Evolutionary conservation across 1,140 invertebrate species (phyloP).

Genomic region (Leucophenga varia): DNA sequence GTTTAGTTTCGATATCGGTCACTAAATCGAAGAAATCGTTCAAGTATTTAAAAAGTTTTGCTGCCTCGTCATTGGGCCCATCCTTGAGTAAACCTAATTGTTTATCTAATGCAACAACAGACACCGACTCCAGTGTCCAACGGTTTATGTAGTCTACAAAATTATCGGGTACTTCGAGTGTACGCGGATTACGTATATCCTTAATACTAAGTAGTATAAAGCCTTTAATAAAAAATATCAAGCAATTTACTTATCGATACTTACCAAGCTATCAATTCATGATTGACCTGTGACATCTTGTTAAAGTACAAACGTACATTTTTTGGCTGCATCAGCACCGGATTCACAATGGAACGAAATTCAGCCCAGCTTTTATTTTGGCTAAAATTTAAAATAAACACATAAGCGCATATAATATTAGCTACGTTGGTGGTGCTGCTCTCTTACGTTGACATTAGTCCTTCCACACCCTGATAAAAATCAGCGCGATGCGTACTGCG

Average conservation of each 20-base stretch:
- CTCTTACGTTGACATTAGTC: conserved; percentile 25
- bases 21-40: conserved; percentile 63
- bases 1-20: conserved; percentile 61
- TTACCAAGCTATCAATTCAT: conserved; percentile 16
- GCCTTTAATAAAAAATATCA: background rate
- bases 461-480: conserved; percentile 28
- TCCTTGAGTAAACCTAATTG: conserved; percentile 43
- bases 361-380: conserved; percentile 11
- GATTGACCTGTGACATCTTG: conserved; percentile 12
- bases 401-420: background rate
- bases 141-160: conserved; percentile 68
- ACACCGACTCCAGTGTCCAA: conserved; percentile 72
- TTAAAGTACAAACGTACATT: conserved; percentile 10
- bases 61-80: conserved; percentile 9
- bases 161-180: conserved; percentile 60
- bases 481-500: conserved; percentile 22
- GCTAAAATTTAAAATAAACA: too few species aligned
- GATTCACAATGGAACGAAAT: conserved; percentile 16
- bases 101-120: conserved; percentile 64
- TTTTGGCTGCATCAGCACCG: conserved; percentile 17
- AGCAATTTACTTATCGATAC: background rate
- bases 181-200: conserved; percentile 55
- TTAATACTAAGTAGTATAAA: conserved; percentile 16
- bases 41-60: conserved; percentile 35
- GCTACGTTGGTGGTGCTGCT: conserved; percentile 2